Conservation (phyloP, 2,888 invertebrate genomes). For the Athalia rosae region DNA sequence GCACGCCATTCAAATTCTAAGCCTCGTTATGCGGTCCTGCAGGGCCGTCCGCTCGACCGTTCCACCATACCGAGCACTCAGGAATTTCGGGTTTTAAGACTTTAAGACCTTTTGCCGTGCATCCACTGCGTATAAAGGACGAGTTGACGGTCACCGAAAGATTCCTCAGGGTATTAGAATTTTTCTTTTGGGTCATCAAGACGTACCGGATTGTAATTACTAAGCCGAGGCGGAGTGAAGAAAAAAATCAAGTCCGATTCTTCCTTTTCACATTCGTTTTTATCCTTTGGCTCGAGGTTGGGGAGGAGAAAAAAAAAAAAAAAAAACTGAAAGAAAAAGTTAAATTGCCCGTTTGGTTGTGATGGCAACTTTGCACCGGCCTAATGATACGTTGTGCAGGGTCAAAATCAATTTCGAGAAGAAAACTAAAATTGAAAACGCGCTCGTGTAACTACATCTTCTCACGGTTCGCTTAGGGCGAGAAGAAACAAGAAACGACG, state of each 20-base stretch:
- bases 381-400: neutral
- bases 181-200: neutral
- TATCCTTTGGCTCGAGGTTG: too few relatives aligned
- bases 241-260: neutral
- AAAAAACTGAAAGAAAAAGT: neutral
- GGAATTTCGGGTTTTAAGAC: conserved; percentile 41
- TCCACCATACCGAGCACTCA: conserved; percentile 4
- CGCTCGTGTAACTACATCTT: neutral
- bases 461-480: neutral
- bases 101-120: conserved; percentile 16
- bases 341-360: neutral
- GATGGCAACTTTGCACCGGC: conserved; percentile 13
- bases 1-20: conserved; percentile 45
- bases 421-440: neutral
- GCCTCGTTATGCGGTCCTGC: conserved; percentile 37
- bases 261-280: too few relatives aligned
- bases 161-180: conserved; percentile 41
- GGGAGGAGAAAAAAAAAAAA: too few relatives aligned
- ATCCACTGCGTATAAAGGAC: conserved; percentile 15
- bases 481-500: neutral
- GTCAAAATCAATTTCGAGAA: conserved; percentile 17
- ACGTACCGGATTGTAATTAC: conserved; percentile 32
- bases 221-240: neutral
- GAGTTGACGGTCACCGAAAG: conserved; percentile 34
- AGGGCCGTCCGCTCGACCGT: conserved; percentile 23